phyloP scores from a whole-genome alignment of 2,113 vertebrate genomes.

The Aythya baeri region DNA sequence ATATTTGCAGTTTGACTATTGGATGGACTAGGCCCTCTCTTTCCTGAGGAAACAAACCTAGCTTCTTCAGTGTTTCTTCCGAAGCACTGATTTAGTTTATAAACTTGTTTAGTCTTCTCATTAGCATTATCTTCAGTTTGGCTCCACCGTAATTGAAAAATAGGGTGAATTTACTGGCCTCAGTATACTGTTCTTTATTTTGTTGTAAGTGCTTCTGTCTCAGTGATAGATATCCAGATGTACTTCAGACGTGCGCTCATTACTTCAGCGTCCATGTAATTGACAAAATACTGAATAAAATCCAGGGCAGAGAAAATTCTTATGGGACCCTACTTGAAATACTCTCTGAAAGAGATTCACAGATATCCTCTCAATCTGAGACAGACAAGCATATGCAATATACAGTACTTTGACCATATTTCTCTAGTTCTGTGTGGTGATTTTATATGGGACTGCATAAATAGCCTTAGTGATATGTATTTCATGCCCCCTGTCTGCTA shows the following conservation, averaged over 20 bases:
- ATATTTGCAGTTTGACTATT: neutral
- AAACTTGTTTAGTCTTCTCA: neutral
- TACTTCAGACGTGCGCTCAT: neutral
- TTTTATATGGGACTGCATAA: neutral
- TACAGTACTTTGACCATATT: rapidly evolving
- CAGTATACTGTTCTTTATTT: neutral
- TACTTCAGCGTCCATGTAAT: neutral
- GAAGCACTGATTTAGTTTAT: neutral
- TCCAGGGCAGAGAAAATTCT: neutral
- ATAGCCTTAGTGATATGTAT: neutral
- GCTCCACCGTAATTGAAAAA: neutral
- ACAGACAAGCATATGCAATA: neutral
- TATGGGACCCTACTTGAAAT: neutral
- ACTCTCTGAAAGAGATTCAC: neutral
- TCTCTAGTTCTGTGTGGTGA: neutral
- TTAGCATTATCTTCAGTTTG: neutral
- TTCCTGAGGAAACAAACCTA: neutral
- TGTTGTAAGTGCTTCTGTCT: neutral
- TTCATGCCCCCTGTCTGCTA: neutral
- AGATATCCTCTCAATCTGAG: neutral
- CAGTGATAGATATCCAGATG: neutral
- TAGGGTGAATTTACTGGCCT: neutral
- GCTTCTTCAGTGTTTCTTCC: neutral
- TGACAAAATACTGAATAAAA: neutral
- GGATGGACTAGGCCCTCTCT: neutral